These are phyloP conservation scores for Leptodirus hochenwartii DNA, from an alignment of 2,888 invertebrate genomes.

Conservation along the genomic window DNA sequence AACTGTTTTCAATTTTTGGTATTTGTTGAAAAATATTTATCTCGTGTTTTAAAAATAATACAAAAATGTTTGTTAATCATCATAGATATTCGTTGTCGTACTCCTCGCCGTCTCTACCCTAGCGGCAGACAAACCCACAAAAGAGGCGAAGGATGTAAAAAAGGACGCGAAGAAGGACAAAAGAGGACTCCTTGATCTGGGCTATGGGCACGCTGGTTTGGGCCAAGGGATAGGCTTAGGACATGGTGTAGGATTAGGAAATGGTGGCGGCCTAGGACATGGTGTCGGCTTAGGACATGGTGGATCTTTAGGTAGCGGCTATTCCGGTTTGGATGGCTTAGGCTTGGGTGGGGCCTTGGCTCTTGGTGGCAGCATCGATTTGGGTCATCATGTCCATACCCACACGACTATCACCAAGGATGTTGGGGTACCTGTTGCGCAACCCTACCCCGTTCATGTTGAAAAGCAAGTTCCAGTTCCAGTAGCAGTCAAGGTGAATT, in stretches of 20 bases:
- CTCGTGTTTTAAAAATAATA: no score
- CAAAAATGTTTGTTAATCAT: no score
- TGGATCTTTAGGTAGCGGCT: conserved; percentile 7
- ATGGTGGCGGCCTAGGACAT: conserved; percentile 7
- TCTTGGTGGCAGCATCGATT: conserved; percentile 12
- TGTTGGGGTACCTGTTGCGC: conserved; percentile 29
- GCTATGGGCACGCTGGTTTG: conserved; percentile 13
- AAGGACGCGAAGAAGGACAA: conserved; percentile 21
- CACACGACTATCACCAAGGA: conserved; percentile 30
- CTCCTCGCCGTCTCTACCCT: conserved; percentile 8
- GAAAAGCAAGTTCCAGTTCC: conserved; percentile 21
- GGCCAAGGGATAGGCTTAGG: no score
- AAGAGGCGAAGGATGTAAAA: conserved; percentile 13
- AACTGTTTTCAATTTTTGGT: no score
- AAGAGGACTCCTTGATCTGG: conserved; percentile 17
- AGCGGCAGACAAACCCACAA: conserved; percentile 5
- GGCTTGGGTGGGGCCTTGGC: background rate
- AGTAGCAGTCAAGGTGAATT: conserved; percentile 26
- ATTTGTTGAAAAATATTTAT: no score
- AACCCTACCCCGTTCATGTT: conserved; percentile 33
- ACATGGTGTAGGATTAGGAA: conserved; percentile 11
- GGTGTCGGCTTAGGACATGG: conserved; percentile 10
- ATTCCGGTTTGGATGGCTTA: conserved; percentile 7
- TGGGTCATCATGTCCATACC: conserved; percentile 18
- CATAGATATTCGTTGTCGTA: conserved; percentile 12